Conservation (phyloP, 2,888 invertebrate genomes). For the Agrochola macilenta region DNA sequence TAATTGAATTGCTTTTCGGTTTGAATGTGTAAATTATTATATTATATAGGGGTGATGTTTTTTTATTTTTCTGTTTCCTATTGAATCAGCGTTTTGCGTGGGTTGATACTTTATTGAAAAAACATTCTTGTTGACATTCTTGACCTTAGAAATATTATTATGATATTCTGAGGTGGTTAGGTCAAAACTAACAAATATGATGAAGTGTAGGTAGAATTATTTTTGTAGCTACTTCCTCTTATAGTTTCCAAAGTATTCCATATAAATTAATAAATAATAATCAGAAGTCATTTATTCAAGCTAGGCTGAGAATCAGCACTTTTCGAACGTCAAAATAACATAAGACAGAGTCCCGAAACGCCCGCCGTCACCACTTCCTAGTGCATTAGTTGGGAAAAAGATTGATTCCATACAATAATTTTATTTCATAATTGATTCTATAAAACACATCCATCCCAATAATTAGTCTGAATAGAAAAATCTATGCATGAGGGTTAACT, state of each 20-base stretch:
- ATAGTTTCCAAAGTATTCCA: too few relatives aligned
- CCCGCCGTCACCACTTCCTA: too few relatives aligned
- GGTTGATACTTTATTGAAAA: background rate
- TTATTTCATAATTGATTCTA: too few relatives aligned
- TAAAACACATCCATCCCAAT: background rate
- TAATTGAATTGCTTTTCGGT: constrained; percentile 62
- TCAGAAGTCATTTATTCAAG: too few relatives aligned
- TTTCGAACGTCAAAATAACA: too few relatives aligned
- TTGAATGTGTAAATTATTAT: constrained; percentile 32
- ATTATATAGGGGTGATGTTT: background rate
- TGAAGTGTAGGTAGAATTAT: background rate
- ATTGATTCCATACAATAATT: too few relatives aligned
- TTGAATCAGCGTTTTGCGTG: background rate
- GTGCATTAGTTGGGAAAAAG: too few relatives aligned
- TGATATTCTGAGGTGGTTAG: background rate
- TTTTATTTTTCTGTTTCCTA: background rate
- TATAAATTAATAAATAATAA: too few relatives aligned
- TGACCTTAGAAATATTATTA: background rate
- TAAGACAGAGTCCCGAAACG: too few relatives aligned
- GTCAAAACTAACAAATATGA: background rate
- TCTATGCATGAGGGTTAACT: background rate
- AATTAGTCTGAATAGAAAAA: background rate
- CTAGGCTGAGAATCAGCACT: too few relatives aligned
- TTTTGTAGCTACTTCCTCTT: background rate
- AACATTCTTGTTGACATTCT: background rate